Percentiles rank a stretch among this genome's conserved stretches.
These are phyloP conservation scores for Zhuqinia jingwanae DNA, from an alignment of 2,888 invertebrate genomes.

Conservation along the genomic window DNA sequence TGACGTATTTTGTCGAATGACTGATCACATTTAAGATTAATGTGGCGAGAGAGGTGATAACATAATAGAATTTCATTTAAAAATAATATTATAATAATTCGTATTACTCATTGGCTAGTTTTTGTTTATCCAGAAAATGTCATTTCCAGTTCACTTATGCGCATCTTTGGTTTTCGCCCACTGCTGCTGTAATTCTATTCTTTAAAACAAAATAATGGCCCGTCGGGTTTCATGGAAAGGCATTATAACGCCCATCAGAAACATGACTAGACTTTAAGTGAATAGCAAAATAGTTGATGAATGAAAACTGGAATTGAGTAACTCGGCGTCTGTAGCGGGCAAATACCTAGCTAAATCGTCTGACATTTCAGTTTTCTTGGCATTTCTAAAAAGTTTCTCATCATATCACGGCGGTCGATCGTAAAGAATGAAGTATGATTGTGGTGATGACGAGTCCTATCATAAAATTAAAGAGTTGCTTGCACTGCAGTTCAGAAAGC, in stretches of 20 bases:
- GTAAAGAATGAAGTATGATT: too few relatives aligned
- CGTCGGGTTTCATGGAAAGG: background rate
- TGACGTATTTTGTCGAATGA: conserved; percentile 22
- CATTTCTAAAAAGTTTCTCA: too few relatives aligned
- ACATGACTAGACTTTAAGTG: background rate
- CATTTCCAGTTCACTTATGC: conserved; percentile 10
- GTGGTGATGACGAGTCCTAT: too few relatives aligned
- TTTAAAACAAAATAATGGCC: background rate
- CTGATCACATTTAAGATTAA: background rate
- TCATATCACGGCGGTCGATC: too few relatives aligned
- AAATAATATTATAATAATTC: too few relatives aligned
- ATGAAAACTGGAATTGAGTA: conserved; percentile 1
- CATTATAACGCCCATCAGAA: background rate
- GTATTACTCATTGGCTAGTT: too few relatives aligned
- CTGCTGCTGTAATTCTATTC: background rate
- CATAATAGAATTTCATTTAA: background rate
- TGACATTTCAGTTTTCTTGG: conserved; percentile 23
- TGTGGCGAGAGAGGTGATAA: background rate
- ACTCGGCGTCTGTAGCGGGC: conserved; percentile 6
- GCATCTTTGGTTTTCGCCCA: conserved; percentile 33
- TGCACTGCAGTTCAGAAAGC: too few relatives aligned
- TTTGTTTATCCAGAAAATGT: conserved; percentile 17
- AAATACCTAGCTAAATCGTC: background rate
- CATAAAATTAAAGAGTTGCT: too few relatives aligned
- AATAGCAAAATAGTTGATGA: background rate